Evolutionary conservation across 2,797 vertebrate species (phyloP), one percentile per base, ranked within the genome.

Genomic region (Mormyrops attenuatus): DNA sequence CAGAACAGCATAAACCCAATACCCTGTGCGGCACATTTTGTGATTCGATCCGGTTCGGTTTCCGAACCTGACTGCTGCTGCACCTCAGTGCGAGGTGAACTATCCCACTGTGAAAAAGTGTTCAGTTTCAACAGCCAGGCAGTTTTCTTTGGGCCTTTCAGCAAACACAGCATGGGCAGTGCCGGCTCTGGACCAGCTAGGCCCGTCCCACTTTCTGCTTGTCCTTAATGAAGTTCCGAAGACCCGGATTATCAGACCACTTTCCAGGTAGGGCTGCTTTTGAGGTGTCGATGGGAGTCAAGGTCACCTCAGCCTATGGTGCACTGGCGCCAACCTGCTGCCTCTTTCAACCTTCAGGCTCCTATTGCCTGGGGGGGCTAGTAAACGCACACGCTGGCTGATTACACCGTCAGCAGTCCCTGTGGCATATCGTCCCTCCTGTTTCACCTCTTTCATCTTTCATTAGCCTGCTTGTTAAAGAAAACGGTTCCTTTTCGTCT

Each of bases 401-500:
- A 50, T 88, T 69, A 44, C 22, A 9, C 38, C 7, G 50, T 44
- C 57, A 22, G 84, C 41, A 30, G 34, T 57, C 88, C 88, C 92
- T 87, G 89, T 85, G 92, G 80, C 91, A 88, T 50, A 90, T 80
- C 63, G 89, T 88, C 80, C 90, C 92, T 9, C 87, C 3, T 52
- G 5, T 57, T 87, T 87, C 52, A 34, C 80, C 89, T 89, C 92
- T 91, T 91, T 92, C 90, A 90, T 87, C 91, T 89, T 49, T 87
- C 55, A 85, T 90, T 90, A 89, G 92, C 77, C 89, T 90, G 85
- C 93, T 93, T 91, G 90, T 95, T 93, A 96, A 95, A 90, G 26
- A 53, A 85, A 50, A 50, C 73, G 88, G 86, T 88, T 85, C 90
- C 89, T 91, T 92, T 92, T 80, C 88, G 87, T 11, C 22, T 90